These are phyloP conservation scores for Callorhinus ursinus DNA, from an alignment of 2,113 vertebrate genomes.

Conservation along the genomic window DNA sequence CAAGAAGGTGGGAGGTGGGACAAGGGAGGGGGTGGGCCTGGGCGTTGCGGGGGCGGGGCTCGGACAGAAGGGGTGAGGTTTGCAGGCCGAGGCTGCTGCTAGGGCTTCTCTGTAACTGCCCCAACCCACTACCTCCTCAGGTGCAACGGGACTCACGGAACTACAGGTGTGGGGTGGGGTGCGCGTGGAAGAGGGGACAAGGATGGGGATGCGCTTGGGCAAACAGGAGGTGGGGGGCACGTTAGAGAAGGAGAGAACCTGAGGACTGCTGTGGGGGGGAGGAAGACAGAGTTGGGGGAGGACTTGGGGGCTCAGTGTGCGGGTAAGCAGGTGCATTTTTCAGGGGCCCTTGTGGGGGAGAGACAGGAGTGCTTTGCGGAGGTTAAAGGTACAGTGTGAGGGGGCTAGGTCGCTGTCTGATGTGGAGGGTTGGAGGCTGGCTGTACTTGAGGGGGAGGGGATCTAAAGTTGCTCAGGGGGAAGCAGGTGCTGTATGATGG, in stretches of 20 bases:
- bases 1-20: slow-evolving; percentile 59
- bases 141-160: slow-evolving; percentile 72
- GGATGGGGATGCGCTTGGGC: slow-evolving; percentile 42
- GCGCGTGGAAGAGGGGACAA: slow-evolving; percentile 24
- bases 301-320: not conserved
- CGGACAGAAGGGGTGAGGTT: slow-evolving; percentile 64
- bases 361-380: slow-evolving; percentile 42
- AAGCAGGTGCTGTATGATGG: not conserved
- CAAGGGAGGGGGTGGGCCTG: slow-evolving; percentile 51
- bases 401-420: not conserved
- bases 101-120: slow-evolving; percentile 58
- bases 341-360: slow-evolving; percentile 18
- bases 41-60: slow-evolving; percentile 67
- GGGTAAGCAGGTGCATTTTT: slow-evolving; percentile 21
- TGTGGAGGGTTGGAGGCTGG: not conserved
- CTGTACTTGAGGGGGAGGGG: not conserved
- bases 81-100: slow-evolving; percentile 58
- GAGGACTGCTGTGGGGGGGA: not conserved
- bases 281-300: not conserved
- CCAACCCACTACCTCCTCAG: slow-evolving; percentile 58
- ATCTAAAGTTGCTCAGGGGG: not conserved
- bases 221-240: not conserved
- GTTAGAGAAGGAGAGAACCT: slow-evolving; percentile 27
- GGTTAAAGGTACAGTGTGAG: not conserved
- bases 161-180: slow-evolving; percentile 77